Percentiles rank a stretch among this genome's conserved stretches.
Evolutionary conservation across 2,113 vertebrate species (phyloP).

Genomic region (Clarias gariepinus): DNA sequence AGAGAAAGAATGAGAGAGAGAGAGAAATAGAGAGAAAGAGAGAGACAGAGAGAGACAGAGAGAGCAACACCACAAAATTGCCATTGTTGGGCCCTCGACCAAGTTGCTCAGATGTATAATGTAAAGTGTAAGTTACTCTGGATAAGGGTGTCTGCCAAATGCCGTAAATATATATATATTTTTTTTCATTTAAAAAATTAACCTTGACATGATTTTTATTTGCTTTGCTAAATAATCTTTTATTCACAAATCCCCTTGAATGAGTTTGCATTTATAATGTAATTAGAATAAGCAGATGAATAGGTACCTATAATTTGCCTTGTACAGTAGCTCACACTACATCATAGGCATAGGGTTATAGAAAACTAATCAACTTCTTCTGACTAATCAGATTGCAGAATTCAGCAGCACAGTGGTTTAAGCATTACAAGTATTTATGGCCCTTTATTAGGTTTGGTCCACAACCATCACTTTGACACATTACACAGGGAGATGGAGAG

Average conservation of each 20-base stretch:
- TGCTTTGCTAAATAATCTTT: not conserved
- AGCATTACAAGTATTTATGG: not conserved
- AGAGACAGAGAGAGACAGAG: no score
- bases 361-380: not conserved
- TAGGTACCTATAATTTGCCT: not conserved
- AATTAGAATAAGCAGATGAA: not conserved
- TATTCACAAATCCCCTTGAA: not conserved
- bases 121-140: no score
- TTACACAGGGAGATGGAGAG: not conserved
- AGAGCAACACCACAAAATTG: no score
- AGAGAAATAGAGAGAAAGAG: not conserved
- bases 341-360: not conserved
- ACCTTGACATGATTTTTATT: not conserved
- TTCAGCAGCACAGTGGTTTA: not conserved
- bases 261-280: not conserved
- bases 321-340: not conserved
- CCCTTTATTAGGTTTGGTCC: conserved; percentile 26
- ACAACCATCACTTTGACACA: conserved; percentile 24
- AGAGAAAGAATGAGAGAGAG: not conserved
- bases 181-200: not conserved
- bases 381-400: not conserved
- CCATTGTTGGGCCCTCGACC: no score
- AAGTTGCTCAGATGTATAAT: no score
- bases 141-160: no score
- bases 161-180: no score